These are phyloP conservation scores for Sicus ferrugineus DNA, from an alignment of 2,888 invertebrate species.

Conservation along the genomic window DNA sequence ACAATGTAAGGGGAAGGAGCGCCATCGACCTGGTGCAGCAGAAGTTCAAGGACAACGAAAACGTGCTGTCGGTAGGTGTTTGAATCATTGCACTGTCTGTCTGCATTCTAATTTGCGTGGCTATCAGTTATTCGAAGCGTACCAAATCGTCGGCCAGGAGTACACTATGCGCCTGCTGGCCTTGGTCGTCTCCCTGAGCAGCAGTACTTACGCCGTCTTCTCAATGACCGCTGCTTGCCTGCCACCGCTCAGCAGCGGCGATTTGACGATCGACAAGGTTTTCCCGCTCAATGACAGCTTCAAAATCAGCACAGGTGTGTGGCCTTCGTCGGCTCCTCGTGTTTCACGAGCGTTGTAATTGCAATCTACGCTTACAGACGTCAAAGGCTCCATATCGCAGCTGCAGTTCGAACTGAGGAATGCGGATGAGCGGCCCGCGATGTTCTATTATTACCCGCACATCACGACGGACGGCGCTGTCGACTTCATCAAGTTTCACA, in stretches of 20 bases:
- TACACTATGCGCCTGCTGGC: conserved; percentile 58
- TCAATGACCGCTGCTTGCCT: conserved; percentile 56
- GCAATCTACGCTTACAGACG: no score
- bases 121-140: conserved; percentile 60
- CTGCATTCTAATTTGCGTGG: not conserved
- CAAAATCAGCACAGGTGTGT: conserved; percentile 74
- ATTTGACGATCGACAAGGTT: conserved; percentile 81
- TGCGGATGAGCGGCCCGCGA: conserved; percentile 52
- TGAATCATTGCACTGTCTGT: no score
- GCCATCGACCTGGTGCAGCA: conserved; percentile 56
- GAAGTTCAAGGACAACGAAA: conserved; percentile 61
- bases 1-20: conserved; percentile 25
- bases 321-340: not conserved
- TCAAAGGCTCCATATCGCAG: conserved; percentile 55
- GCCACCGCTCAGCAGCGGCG: conserved; percentile 77
- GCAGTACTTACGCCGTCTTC: conserved; percentile 61
- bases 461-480: conserved; percentile 47
- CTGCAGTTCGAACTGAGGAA: conserved; percentile 57
- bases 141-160: conserved; percentile 61
- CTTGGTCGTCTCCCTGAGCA: conserved; percentile 56
- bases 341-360: no score
- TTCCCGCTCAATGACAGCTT: conserved; percentile 83
- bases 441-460: conserved; percentile 58
- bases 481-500: conserved; percentile 56
- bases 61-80: conserved; percentile 56